A percentile compares a stretch with the other conserved stretches of the same genome.
phyloP scores from a whole-genome alignment of 2,797 vertebrate species.

The Macropodus opercularis region DNA sequence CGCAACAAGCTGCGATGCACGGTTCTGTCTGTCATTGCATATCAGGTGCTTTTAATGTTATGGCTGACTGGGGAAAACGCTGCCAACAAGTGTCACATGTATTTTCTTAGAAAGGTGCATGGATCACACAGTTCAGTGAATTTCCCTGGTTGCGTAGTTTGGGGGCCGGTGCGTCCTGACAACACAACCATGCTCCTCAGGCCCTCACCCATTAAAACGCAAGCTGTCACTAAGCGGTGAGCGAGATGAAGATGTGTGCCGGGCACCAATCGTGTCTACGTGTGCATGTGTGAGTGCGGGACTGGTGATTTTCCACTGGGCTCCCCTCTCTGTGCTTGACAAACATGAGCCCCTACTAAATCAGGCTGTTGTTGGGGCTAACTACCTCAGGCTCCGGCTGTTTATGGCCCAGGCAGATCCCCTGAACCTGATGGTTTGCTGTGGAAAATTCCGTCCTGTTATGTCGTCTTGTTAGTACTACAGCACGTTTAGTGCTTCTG shows the following conservation, averaged over 20 bases:
- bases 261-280: constrained; percentile 46
- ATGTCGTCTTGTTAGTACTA: constrained; percentile 49
- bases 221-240: constrained; percentile 75
- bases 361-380: constrained; percentile 66
- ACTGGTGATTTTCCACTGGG: constrained; percentile 86
- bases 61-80: background rate
- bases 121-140: constrained; percentile 65
- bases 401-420: constrained; percentile 78
- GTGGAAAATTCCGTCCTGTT: constrained; percentile 84
- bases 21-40: no score
- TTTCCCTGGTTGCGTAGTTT: constrained; percentile 67
- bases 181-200: constrained; percentile 81
- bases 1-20: no score
- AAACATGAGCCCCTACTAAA: constrained; percentile 77
- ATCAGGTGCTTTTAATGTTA: no score
- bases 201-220: constrained; percentile 77
- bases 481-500: constrained; percentile 51
- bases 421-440: constrained; percentile 70
- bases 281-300: constrained; percentile 70
- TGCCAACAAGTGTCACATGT: constrained; percentile 14
- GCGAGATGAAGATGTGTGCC: constrained; percentile 75
- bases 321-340: constrained; percentile 75
- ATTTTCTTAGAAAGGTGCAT: constrained; percentile 71
- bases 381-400: constrained; percentile 63
- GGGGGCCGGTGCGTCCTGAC: constrained; percentile 75